Percentiles rank a stretch among this genome's conserved stretches.
Conservation (phyloP, 2,888 invertebrate genomes). For the Yponomeuta evonymella region DNA sequence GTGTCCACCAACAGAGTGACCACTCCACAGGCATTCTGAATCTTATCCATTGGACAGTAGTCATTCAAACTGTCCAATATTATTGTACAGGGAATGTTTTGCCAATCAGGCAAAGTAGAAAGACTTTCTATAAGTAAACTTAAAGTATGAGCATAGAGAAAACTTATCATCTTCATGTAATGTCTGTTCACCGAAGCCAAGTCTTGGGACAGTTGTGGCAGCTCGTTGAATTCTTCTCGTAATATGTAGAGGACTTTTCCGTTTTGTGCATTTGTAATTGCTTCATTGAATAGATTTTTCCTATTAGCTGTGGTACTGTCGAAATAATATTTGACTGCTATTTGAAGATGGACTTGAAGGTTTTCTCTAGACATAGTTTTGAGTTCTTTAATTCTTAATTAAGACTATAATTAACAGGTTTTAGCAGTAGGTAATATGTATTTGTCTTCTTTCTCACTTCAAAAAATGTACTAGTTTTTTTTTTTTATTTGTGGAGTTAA, state of each 20-base stretch:
- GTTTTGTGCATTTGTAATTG: conserved; percentile 41
- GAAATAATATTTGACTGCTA: conserved; percentile 33
- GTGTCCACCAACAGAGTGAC: conserved; percentile 51
- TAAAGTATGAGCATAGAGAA: conserved; percentile 52
- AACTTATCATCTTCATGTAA: conserved; percentile 66
- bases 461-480: no score
- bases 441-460: no score
- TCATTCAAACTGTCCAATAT: conserved; percentile 55
- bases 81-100: conserved; percentile 52
- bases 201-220: conserved; percentile 61
- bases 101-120: conserved; percentile 53
- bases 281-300: conserved; percentile 54
- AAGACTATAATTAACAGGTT: no score
- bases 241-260: conserved; percentile 63
- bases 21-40: conserved; percentile 55
- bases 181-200: conserved; percentile 44
- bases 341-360: background rate
- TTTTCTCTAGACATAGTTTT: background rate
- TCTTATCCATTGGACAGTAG: conserved; percentile 40
- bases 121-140: conserved; percentile 53
- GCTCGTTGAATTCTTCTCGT: conserved; percentile 52
- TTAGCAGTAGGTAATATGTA: no score
- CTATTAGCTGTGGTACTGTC: conserved; percentile 41
- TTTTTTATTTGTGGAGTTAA: no score
- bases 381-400: background rate